Base-by-base conservation (phyloP, 1,140 invertebrate species). In the Drosophila pandora region DNA sequence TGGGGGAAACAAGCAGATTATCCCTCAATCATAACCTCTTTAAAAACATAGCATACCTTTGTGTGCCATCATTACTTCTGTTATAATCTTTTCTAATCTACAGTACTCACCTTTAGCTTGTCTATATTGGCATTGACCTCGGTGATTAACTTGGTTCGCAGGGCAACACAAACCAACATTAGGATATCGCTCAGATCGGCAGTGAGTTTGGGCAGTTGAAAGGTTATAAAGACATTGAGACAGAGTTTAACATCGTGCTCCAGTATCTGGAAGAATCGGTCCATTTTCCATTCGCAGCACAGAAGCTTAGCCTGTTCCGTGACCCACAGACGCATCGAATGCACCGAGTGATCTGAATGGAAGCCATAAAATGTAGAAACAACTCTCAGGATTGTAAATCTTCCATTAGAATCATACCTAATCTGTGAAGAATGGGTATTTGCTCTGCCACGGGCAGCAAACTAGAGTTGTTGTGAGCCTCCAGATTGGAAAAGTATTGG, bases 401-500 rank as follows among this genome's bases (percentile, higher is more conserved):
- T 2, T 5, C 1, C 2, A 12, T 4, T 6, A 6, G 4, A 6
- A 21, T 34, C 43, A 39, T 84, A 94, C 94, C 94, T 56, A 96
- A 92, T 81, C 95, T 93, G 88, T 96, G 96, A 3, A 96, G 92
- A 39, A 96, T 94, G 3, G 96, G 95, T 85, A 96, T 96, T 92
- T 96, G 95, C 81, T 96, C 96, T 0, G 95, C 95, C 4, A 96
- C 92, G 0, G 96, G 95, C 48, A 96, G 78, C 72, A 96, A 94
- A 64, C 95, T 94, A 10, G 90, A 90, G 32, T 90, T 91, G 54
- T 81, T 76, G 72, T 92, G 76, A 0, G 64, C 61, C 53, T 91
- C 90, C 23, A 74, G 50, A 25, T 76, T 88, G 45, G 78, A 74
- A 37, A 91, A 91, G 39, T 91, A 90, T 43, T 88, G 88, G 62